Conservation (phyloP, 2,113 vertebrate genomes). For the Apteryx owenii region DNA sequence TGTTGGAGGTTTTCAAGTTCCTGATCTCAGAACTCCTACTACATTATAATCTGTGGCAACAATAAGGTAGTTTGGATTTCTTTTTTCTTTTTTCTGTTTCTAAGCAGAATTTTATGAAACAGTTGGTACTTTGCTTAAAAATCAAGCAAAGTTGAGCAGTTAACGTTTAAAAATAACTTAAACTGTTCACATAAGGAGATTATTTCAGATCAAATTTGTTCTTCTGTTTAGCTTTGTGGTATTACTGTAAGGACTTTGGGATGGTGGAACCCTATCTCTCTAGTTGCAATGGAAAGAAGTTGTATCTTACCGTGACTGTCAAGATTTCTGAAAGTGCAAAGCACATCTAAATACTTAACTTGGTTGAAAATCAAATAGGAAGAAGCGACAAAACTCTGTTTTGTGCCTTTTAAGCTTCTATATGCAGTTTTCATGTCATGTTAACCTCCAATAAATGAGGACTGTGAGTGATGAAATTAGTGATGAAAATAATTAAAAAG, state of each 20-base stretch:
- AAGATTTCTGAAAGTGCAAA: not conserved
- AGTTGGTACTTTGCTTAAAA: not conserved
- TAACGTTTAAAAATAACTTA: not conserved
- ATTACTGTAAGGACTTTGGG: accelerated
- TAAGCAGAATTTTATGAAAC: not conserved
- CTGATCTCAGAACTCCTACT: not conserved
- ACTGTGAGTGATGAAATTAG: not conserved
- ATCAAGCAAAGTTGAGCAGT: not conserved
- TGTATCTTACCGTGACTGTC: accelerated
- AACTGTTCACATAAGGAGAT: not conserved
- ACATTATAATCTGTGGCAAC: too few relatives aligned
- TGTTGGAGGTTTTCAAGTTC: not conserved
- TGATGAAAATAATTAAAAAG: not conserved
- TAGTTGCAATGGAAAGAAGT: not conserved
- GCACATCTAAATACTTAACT: not conserved
- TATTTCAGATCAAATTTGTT: not conserved
- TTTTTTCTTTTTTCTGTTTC: not conserved
- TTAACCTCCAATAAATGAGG: not conserved
- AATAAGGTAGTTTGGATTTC: not conserved
- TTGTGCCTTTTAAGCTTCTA: not conserved
- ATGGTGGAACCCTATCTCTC: not conserved
- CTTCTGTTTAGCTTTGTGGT: not conserved
- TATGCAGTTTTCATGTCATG: not conserved
- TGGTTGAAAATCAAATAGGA: not conserved
- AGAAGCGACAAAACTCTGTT: not conserved